Percentiles rank a stretch among this genome's conserved stretches.
Conservation (phyloP, 2,113 vertebrate genomes). For the Pelmatolapia mariae region DNA sequence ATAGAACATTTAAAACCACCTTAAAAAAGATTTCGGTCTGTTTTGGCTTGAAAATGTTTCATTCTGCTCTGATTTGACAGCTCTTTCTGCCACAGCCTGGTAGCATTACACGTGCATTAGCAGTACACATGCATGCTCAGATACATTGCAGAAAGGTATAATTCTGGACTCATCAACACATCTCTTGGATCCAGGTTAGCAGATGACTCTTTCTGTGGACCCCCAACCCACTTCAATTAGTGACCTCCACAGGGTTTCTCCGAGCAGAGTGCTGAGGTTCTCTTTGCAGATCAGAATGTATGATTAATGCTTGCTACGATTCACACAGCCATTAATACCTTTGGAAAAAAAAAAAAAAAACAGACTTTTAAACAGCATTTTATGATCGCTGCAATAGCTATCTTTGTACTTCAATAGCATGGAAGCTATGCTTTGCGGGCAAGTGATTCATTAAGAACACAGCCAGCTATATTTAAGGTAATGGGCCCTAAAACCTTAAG, state of each 20-base stretch:
- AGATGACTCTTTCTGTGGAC: slow-evolving; percentile 24
- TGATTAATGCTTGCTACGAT: slow-evolving; percentile 51
- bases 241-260: slow-evolving; percentile 34
- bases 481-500: slow-evolving; percentile 13
- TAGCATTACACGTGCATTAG: background rate
- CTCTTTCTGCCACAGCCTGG: background rate
- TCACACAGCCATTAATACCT: slow-evolving; percentile 49
- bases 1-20: slow-evolving; percentile 4
- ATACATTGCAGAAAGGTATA: background rate
- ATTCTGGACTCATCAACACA: slow-evolving; percentile 38
- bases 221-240: slow-evolving; percentile 48
- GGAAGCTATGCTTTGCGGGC: background rate
- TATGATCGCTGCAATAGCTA: background rate
- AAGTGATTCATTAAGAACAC: slow-evolving; percentile 35
- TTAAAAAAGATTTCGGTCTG: background rate
- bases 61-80: background rate
- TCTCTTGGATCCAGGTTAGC: slow-evolving; percentile 17
- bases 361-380: slow-evolving; percentile 31
- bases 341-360: background rate
- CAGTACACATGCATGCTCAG: background rate
- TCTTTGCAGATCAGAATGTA: slow-evolving; percentile 44
- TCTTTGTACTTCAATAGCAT: slow-evolving; percentile 16
- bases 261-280: background rate
- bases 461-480: slow-evolving; percentile 15
- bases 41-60: background rate